Base-by-base conservation (phyloP, 2,797 vertebrate genomes). In the Glossophaga mutica region DNA sequence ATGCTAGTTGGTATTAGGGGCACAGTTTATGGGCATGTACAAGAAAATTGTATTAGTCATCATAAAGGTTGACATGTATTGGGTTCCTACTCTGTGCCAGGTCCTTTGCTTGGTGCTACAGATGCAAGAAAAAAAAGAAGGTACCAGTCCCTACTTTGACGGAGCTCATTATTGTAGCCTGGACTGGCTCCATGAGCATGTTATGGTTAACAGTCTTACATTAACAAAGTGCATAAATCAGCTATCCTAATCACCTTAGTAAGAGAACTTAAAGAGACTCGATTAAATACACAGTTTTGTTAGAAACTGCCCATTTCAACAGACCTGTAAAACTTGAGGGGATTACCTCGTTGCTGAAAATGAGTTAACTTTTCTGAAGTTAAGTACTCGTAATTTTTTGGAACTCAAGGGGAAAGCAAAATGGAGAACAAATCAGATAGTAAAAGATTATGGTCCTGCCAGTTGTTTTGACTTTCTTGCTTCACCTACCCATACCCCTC, bases 251-350 rank as follows among this genome's bases (percentile, higher is more conserved):
- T 74, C 37, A 91, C 12, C 26, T 94, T 68, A 67, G 39, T 77
- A 78, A 55, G 87, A 77, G 59, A 79, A 68, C 22, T 52, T 50
- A 44, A 3, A 84, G 42, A 81, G 62, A 93, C 6, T 52, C 34
- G 22, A 76, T 87, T 94, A 87, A 85, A 52, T 59, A 65, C 11
- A 79, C 19, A 73, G n/a, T 93, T 91, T 92, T 87, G 37, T 34
- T 76, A 85, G 5, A 70, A n/a, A 70, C 14, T 52, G 39, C 26
- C n/a, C 42, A 86, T 79, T 92, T 91, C 74, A 94, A 67, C 21
- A 91, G 65, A 83, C 12, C 22, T 90, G 19, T 42, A 26, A 68
- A 87, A 50, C 3, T 4, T 73, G 55, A 91, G 15, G 34, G 21
- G n/a, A 71, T 89, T 78, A 86, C 4, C 9, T 62, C 42, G 15